These are phyloP conservation scores for Yponomeuta evonymella DNA, from an alignment of 2,888 invertebrate genomes.

Conservation along the genomic window DNA sequence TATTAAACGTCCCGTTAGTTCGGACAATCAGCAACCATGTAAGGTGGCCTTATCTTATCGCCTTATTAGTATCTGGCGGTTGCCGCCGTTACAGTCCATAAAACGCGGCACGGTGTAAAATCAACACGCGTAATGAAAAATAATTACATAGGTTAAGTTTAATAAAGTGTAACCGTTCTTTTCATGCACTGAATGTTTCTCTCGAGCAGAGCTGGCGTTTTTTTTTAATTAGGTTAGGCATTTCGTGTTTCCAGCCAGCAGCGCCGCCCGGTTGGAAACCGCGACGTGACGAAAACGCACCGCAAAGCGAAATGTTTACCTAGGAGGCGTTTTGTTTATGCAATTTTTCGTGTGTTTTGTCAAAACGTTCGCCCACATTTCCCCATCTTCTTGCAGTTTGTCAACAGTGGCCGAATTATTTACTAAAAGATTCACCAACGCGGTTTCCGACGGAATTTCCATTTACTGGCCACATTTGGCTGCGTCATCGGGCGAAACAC, in stretches of 20 bases:
- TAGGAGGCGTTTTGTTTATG: neutral
- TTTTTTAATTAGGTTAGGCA: neutral
- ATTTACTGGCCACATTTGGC: neutral
- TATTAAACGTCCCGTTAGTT: neutral
- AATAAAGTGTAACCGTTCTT: constrained; percentile 2
- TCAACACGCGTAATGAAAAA: constrained; percentile 10
- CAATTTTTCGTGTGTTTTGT: neutral
- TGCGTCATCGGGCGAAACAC: neutral
- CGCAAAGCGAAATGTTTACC: neutral
- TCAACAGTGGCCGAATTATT: neutral
- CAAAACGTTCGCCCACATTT: neutral
- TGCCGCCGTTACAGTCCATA: neutral
- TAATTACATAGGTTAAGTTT: neutral
- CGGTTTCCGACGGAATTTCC: neutral
- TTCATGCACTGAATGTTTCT: neutral
- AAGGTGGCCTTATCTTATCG: constrained; percentile 4
- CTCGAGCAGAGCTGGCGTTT: neutral
- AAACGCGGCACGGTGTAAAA: neutral
- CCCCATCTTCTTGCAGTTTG: neutral
- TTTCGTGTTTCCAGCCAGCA: neutral
- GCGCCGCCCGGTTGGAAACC: neutral
- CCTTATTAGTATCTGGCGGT: constrained; percentile 1
- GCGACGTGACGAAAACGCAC: constrained; percentile 3
- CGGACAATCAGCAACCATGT: neutral
- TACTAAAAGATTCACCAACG: neutral